Evolutionary conservation across 2,113 vertebrate species (phyloP).

Genomic region (Murina feae): DNA sequence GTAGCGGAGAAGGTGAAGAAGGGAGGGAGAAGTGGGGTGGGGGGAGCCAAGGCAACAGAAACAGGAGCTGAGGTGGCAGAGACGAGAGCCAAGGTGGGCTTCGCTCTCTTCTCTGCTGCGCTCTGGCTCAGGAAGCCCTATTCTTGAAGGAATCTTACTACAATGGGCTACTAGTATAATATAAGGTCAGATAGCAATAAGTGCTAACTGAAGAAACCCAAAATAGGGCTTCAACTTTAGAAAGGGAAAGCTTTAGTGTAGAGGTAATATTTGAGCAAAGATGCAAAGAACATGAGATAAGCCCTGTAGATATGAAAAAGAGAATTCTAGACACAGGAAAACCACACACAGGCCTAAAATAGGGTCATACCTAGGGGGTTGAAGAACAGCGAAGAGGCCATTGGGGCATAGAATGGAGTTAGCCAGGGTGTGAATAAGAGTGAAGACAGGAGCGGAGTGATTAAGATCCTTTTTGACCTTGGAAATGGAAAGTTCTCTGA

Average conservation of each 20-base stretch:
- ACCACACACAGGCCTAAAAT: background rate
- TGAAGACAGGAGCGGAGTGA: background rate
- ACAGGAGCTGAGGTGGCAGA: no score
- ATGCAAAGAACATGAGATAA: background rate
- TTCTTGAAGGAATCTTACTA: no score
- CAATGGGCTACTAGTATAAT: no score
- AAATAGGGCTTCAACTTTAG: background rate
- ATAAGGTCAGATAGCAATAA: background rate
- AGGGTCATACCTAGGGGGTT: background rate
- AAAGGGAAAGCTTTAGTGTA: background rate
- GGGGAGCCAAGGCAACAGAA: no score
- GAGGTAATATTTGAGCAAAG: background rate
- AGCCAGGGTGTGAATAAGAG: no score
- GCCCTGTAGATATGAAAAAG: background rate
- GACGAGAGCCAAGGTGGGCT: no score
- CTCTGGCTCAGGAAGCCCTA: no score
- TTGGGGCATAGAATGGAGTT: background rate
- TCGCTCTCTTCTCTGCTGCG: no score
- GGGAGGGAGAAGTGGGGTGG: no score
- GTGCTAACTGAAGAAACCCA: background rate
- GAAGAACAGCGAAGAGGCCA: background rate
- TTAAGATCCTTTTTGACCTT: background rate
- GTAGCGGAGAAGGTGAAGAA: no score
- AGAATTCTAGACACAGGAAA: background rate
- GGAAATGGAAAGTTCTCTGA: background rate